Conservation (phyloP, 2,888 invertebrate genomes). For the Hoplodrina blanda region DNA sequence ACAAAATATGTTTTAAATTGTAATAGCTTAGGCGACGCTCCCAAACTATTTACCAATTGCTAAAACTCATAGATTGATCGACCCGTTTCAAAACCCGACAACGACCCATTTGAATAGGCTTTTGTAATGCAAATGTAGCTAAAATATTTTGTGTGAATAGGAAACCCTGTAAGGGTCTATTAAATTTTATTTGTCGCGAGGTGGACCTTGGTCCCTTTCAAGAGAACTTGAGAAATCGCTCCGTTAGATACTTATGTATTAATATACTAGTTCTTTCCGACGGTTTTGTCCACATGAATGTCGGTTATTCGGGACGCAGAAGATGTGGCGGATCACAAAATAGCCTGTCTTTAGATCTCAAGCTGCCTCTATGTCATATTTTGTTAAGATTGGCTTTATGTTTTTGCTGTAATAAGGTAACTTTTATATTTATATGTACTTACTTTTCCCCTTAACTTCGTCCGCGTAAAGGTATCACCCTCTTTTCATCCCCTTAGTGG, state of each 20-base stretch:
- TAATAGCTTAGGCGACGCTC: too few species aligned
- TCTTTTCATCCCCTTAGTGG: too few species aligned
- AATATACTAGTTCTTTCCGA: conserved; percentile 1
- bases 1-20: neutral
- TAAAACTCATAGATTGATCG: conserved; percentile 25
- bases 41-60: conserved; percentile 1
- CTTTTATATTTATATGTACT: too few species aligned
- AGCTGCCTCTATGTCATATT: too few species aligned
- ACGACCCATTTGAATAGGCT: conserved; percentile 44
- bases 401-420: too few species aligned
- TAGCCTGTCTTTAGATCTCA: too few species aligned
- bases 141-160: conserved; percentile 57
- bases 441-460: too few species aligned
- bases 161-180: conserved; percentile 58
- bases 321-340: too few species aligned
- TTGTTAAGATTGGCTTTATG: too few species aligned
- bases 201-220: conserved; percentile 45
- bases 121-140: conserved; percentile 59
- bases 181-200: conserved; percentile 59
- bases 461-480: too few species aligned
- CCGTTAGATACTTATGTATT: conserved; percentile 47
- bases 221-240: conserved; percentile 56
- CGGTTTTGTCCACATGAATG: too few species aligned
- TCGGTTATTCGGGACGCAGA: too few species aligned
- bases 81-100: conserved; percentile 9